Conservation (phyloP, 2,113 vertebrate genomes). For the Pionites leucogaster region DNA sequence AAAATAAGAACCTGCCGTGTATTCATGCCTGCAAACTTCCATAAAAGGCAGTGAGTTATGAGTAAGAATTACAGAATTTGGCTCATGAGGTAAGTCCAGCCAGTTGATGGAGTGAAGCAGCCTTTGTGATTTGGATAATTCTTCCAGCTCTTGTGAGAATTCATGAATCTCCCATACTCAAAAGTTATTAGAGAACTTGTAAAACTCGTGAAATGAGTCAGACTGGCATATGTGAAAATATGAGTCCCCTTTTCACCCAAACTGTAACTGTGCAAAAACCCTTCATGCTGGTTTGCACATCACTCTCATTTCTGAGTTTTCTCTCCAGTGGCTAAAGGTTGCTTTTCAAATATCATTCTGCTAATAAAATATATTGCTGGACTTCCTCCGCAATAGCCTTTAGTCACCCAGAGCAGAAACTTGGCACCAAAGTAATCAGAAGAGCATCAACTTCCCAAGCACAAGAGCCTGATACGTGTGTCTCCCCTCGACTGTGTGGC, state of each 20-base stretch:
- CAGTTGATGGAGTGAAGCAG: background rate
- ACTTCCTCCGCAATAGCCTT: background rate
- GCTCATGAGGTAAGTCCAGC: background rate
- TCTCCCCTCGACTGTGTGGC: fast-evolving
- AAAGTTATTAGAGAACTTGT: background rate
- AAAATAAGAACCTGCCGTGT: background rate
- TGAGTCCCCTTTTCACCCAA: background rate
- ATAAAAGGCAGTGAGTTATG: background rate
- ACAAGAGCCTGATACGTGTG: background rate
- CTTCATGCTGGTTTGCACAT: background rate
- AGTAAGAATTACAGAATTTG: background rate
- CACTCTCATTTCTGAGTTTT: background rate
- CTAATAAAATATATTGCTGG: background rate
- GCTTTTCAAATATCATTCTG: background rate
- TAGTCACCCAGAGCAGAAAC: background rate
- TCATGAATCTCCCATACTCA: background rate
- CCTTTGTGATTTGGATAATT: background rate
- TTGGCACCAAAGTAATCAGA: background rate
- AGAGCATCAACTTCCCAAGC: background rate
- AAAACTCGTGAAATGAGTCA: background rate
- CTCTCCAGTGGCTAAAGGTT: background rate
- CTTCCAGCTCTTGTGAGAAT: background rate
- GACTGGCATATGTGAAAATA: background rate
- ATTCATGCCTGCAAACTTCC: background rate
- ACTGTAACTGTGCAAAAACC: background rate